Evolutionary conservation across 2,888 invertebrate species (phyloP).

Genomic region (Eupithecia centaureata): DNA sequence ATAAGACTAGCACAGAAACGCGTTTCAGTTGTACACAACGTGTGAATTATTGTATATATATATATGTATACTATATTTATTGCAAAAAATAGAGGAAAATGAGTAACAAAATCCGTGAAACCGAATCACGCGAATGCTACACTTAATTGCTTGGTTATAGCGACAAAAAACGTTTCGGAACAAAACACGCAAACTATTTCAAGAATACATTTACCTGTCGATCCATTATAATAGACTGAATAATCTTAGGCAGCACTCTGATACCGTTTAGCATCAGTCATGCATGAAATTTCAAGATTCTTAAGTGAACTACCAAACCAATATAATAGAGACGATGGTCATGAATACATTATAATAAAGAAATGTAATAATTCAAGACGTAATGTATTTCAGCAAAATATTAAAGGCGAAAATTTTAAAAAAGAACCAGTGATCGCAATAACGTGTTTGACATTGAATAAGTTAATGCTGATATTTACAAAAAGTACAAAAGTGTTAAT

Average conservation of each 20-base stretch:
- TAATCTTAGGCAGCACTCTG: conserved; percentile 55
- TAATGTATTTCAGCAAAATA: background rate
- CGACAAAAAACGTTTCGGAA: conserved; percentile 76
- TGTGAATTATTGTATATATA: too few relatives aligned
- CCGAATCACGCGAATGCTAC: conserved; percentile 74
- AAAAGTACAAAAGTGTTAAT: conserved; percentile 32
- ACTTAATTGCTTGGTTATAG: conserved; percentile 70
- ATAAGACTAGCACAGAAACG: too few relatives aligned
- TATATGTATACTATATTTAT: conserved; percentile 1
- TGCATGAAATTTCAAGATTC: conserved; percentile 42
- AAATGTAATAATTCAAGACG: background rate
- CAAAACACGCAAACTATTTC: conserved; percentile 75
- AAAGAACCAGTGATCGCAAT: background rate
- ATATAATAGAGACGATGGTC: background rate
- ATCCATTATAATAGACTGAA: conserved; percentile 65
- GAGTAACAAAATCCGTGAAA: conserved; percentile 55
- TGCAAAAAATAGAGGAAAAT: conserved; percentile 34
- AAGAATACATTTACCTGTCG: conserved; percentile 74
- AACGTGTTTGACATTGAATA: background rate
- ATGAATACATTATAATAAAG: background rate
- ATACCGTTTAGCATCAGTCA: conserved; percentile 45
- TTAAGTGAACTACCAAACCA: conserved; percentile 39
- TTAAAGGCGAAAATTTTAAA: background rate
- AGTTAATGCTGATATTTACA: conserved; percentile 15
- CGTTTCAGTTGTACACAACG: too few relatives aligned